These are phyloP conservation scores for Passer montanus DNA, from an alignment of 2,113 vertebrate genomes.

Conservation along the genomic window DNA sequence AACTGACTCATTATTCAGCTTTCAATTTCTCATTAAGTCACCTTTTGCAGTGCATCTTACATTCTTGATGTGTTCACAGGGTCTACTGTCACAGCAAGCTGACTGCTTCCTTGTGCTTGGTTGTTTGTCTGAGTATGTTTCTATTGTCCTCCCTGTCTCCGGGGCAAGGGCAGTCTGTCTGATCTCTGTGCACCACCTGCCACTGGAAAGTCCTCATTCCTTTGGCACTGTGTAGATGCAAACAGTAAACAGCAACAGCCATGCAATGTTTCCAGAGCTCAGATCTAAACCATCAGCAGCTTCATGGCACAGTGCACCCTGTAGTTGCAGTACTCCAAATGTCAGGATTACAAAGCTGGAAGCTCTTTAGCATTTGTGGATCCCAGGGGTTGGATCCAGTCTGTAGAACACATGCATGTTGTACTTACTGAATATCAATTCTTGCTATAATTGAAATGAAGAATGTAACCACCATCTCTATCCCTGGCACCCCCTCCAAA, in stretches of 20 bases:
- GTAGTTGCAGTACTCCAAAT: background rate
- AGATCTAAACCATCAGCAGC: background rate
- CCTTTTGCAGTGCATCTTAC: background rate
- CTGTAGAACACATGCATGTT: background rate
- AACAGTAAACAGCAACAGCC: background rate
- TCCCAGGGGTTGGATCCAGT: background rate
- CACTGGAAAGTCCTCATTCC: background rate
- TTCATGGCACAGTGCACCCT: background rate
- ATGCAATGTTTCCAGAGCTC: background rate
- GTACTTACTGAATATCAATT: background rate
- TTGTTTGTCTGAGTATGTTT: background rate
- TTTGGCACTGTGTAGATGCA: background rate
- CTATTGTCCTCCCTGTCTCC: background rate
- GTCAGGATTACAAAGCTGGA: background rate
- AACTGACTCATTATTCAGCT: background rate
- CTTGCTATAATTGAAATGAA: background rate
- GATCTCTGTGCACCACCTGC: background rate
- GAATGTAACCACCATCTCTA: background rate
- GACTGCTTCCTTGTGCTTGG: background rate
- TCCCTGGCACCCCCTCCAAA: fast-evolving
- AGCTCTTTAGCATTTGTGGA: background rate
- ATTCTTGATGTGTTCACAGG: background rate
- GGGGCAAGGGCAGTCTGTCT: fast-evolving
- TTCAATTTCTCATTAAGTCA: background rate
- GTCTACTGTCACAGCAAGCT: background rate